A percentile compares a stretch with the other conserved stretches of the same genome.
Evolutionary conservation across 2,113 vertebrate species (phyloP).

Genomic region (Loxodonta africana): DNA sequence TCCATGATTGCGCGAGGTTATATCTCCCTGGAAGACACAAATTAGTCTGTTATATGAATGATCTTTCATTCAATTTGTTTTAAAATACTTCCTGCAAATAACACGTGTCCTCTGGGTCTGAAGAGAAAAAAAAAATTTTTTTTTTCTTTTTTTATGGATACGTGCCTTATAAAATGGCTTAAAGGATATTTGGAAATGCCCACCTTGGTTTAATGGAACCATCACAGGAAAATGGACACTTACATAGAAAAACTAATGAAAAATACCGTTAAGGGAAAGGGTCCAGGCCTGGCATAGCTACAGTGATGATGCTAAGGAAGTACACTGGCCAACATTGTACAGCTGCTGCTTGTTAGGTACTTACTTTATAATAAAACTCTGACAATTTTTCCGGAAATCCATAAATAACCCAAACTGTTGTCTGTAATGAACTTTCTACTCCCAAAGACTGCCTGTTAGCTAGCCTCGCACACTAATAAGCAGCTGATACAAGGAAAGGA

Average conservation of each 20-base stretch:
- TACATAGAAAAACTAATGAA: neutral
- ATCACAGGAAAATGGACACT: neutral
- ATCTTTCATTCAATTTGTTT: conserved; percentile 8
- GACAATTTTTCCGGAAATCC: neutral
- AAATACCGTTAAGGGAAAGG: neutral
- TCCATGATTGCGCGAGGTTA: neutral
- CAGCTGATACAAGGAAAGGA: neutral
- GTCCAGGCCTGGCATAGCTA: neutral
- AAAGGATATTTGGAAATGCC: neutral
- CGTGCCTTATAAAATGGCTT: neutral
- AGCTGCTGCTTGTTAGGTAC: neutral
- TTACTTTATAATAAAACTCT: neutral
- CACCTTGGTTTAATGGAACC: neutral
- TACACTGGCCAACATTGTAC: too few species aligned
- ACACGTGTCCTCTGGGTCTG: neutral
- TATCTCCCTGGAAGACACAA: neutral
- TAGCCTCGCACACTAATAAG: neutral
- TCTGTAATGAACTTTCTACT: neutral
- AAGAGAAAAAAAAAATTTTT: neutral
- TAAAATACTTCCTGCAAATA: conserved; percentile 11
- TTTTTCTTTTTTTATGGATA: neutral
- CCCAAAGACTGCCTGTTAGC: neutral
- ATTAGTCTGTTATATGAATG: neutral
- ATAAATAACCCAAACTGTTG: neutral
- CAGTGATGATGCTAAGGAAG: neutral